Percentiles rank a stretch among this genome's conserved stretches.
Conservation (phyloP, 2,113 vertebrate genomes). For the Cepphus grylle region DNA sequence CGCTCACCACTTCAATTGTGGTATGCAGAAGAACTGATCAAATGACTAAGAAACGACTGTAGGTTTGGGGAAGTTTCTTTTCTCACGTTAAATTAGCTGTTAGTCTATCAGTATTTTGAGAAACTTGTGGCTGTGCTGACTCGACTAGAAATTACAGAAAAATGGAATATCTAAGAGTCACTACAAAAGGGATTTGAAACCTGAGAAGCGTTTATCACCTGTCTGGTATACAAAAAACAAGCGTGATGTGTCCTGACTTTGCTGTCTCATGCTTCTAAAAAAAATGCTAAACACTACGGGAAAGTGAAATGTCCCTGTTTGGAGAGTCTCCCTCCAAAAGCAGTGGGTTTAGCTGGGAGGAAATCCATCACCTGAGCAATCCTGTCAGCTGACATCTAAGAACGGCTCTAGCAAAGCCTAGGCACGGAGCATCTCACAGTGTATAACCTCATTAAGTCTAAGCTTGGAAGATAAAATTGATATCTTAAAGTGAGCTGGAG, state of each 20-base stretch:
- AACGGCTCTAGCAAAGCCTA: neutral
- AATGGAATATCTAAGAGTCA: neutral
- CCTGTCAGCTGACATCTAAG: neutral
- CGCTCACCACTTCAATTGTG: neutral
- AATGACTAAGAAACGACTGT: neutral
- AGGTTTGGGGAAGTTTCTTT: neutral
- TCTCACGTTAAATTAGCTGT: neutral
- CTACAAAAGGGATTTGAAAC: neutral
- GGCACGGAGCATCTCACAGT: neutral
- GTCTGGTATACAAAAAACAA: accelerated
- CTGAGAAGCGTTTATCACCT: neutral
- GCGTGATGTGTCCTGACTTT: neutral
- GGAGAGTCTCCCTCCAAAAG: neutral
- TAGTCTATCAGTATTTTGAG: neutral
- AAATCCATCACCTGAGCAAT: neutral
- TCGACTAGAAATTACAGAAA: neutral
- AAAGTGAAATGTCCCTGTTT: neutral
- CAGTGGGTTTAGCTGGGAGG: neutral
- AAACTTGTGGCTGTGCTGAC: neutral
- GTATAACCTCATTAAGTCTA: neutral
- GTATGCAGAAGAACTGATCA: neutral
- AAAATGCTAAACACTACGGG: neutral
- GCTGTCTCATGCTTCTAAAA: neutral
- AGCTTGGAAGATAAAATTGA: neutral
- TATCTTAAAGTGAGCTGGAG: neutral